A percentile compares a stretch with the other conserved stretches of the same genome.
Evolutionary conservation across 2,113 vertebrate species (phyloP).

Genomic region (Gadus macrocephalus): DNA sequence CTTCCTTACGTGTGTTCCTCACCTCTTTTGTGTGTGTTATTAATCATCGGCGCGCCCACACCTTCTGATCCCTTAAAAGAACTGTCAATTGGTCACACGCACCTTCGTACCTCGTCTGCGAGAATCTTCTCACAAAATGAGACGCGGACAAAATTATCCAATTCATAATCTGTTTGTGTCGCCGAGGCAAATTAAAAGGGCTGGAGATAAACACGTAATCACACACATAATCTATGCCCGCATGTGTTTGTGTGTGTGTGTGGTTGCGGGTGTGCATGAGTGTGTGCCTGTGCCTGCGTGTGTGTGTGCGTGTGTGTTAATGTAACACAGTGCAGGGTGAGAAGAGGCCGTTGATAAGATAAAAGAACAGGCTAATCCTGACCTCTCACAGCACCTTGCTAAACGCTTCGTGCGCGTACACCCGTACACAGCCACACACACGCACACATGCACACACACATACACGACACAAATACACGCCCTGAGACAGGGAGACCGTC

Average conservation of each 20-base stretch:
- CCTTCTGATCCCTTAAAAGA: slow-evolving; percentile 52
- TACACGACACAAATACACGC: background rate
- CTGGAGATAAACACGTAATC: slow-evolving; percentile 1
- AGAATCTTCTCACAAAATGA: slow-evolving; percentile 21
- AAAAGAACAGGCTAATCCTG: slow-evolving; percentile 13
- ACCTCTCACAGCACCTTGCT: slow-evolving; percentile 22
- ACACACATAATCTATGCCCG: background rate
- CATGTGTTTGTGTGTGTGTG: background rate
- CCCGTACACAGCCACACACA: background rate
- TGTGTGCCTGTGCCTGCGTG: background rate
- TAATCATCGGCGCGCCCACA: slow-evolving; percentile 36
- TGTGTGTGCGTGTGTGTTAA: slow-evolving; percentile 4
- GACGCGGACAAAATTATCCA: slow-evolving; percentile 5
- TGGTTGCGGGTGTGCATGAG: background rate
- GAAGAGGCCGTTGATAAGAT: slow-evolving; percentile 31
- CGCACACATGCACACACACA: background rate
- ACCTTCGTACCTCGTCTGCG: slow-evolving; percentile 4
- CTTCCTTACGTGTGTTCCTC: slow-evolving; percentile 41
- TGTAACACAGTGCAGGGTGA: slow-evolving; percentile 33
- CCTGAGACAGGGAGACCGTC: background rate
- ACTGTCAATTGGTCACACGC: slow-evolving; percentile 45
- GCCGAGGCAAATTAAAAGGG: background rate
- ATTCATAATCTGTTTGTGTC: slow-evolving; percentile 21
- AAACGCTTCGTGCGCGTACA: background rate
- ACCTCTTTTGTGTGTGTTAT: slow-evolving; percentile 40